phyloP scores from a whole-genome alignment of 2,888 invertebrate genomes.

The Lasius fuliginosus region DNA sequence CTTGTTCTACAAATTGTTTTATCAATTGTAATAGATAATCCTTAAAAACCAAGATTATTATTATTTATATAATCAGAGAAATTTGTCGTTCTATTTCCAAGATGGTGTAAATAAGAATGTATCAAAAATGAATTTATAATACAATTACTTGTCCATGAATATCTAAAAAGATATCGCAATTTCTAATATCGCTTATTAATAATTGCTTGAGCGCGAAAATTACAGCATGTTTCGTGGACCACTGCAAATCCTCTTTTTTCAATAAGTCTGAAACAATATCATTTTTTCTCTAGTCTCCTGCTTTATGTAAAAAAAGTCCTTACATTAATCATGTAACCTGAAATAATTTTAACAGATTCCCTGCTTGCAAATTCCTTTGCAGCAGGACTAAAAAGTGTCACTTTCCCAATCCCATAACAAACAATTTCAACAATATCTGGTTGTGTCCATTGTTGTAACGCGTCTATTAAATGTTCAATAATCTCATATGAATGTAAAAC shows the following conservation, averaged over 20 bases:
- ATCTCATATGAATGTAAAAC: conserved; percentile 75
- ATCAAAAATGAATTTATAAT: background rate
- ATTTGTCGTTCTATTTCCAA: background rate
- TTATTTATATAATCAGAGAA: background rate
- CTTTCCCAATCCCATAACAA: conserved; percentile 77
- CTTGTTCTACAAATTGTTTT: conserved; percentile 62
- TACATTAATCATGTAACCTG: conserved; percentile 38
- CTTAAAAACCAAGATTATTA: conserved; percentile 54
- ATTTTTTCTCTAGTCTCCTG: conserved; percentile 1
- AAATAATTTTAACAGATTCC: conserved; percentile 26
- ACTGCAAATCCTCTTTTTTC: conserved; percentile 74
- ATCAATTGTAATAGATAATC: conserved; percentile 70
- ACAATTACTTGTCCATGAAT: conserved; percentile 71
- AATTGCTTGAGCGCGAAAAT: conserved; percentile 77
- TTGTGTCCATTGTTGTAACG: conserved; percentile 64
- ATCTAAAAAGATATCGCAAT: conserved; percentile 73
- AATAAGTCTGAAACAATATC: conserved; percentile 68
- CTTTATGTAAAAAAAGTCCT: conserved; percentile 2
- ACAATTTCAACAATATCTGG: conserved; percentile 68
- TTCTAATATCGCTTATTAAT: conserved; percentile 68
- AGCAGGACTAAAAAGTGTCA: conserved; percentile 75
- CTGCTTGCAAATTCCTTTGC: conserved; percentile 73
- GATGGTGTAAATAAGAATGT: background rate
- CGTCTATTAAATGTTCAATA: conserved; percentile 69
- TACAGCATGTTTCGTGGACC: conserved; percentile 75